Conservation (phyloP, 2,888 invertebrate species). For the Oscheius onirici region DNA sequence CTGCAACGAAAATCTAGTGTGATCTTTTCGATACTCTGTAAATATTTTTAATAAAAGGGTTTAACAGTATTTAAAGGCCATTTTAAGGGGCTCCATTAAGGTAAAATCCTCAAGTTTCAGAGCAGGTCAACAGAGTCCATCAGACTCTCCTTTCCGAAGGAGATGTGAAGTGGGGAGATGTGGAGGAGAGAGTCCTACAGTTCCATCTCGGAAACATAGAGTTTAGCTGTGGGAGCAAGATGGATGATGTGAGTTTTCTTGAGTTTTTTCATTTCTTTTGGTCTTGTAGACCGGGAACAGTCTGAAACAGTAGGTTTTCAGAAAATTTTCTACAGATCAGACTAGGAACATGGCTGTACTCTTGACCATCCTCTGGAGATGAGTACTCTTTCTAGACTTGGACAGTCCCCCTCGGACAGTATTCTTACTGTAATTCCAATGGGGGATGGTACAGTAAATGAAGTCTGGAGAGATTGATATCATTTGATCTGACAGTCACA, state of each 20-base stretch:
- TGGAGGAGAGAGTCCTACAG: slow-evolving; percentile 68
- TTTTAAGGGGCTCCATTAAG: neutral
- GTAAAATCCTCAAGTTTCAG: slow-evolving; percentile 24
- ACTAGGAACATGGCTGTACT: too few relatives aligned
- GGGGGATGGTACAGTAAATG: too few relatives aligned
- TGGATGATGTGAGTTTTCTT: slow-evolving; percentile 60
- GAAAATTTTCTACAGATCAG: too few relatives aligned
- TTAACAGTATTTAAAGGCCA: neutral
- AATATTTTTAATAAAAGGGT: neutral
- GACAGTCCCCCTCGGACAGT: too few relatives aligned
- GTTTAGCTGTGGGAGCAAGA: slow-evolving; percentile 73
- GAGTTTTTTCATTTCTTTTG: too few relatives aligned
- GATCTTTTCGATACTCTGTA: neutral
- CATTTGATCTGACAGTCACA: too few relatives aligned
- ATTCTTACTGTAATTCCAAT: too few relatives aligned
- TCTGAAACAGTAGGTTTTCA: too few relatives aligned
- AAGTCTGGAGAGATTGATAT: too few relatives aligned
- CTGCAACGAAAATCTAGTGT: neutral
- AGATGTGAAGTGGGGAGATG: slow-evolving; percentile 37
- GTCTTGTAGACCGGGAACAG: too few relatives aligned
- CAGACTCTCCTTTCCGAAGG: slow-evolving; percentile 33
- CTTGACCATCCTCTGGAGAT: too few relatives aligned
- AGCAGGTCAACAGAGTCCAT: slow-evolving; percentile 33
- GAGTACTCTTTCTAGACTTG: too few relatives aligned
- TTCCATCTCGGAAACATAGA: slow-evolving; percentile 75